These are phyloP conservation scores for Drosophila peninsularis DNA, from an alignment of 2,888 invertebrate genomes.

Conservation along the genomic window DNA sequence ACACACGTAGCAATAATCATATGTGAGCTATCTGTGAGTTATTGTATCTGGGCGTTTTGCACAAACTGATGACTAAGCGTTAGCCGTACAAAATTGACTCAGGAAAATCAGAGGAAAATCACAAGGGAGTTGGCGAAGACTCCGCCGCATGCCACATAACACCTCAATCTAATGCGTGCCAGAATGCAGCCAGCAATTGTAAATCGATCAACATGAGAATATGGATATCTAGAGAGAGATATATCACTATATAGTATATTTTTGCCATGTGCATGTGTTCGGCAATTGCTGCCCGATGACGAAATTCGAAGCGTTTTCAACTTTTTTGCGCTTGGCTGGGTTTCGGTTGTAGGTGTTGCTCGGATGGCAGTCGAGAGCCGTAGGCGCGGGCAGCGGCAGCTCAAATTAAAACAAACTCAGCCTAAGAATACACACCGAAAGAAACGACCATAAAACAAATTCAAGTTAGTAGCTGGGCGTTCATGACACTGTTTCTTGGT, in stretches of 20 bases:
- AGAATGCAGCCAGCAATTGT: constrained; percentile 54
- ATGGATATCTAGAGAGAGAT: neutral
- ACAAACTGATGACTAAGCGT: constrained; percentile 69
- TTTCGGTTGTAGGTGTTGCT: constrained; percentile 68
- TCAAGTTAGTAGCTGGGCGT: constrained; percentile 66
- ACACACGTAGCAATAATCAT: constrained; percentile 29
- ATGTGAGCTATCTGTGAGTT: constrained; percentile 50
- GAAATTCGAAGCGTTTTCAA: constrained; percentile 79
- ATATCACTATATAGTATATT: constrained; percentile 5
- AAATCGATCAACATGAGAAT: constrained; percentile 55
- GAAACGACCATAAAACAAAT: constrained; percentile 51
- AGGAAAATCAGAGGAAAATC: constrained; percentile 12
- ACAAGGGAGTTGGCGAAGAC: constrained; percentile 16
- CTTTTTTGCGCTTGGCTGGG: constrained; percentile 81
- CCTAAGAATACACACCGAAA: constrained; percentile 42
- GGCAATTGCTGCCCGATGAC: constrained; percentile 66
- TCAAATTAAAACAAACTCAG: constrained; percentile 73
- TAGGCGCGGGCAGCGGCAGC: constrained; percentile 30
- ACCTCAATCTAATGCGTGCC: constrained; percentile 60
- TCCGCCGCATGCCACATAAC: constrained; percentile 22
- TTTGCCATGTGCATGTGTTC: constrained; percentile 8
- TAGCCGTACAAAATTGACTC: constrained; percentile 49
- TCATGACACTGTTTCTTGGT: constrained; percentile 76
- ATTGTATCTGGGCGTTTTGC: constrained; percentile 64
- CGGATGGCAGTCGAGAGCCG: constrained; percentile 28